phyloP scores from a whole-genome alignment of 2,888 invertebrate genomes.

The Rotaria macrura region DNA sequence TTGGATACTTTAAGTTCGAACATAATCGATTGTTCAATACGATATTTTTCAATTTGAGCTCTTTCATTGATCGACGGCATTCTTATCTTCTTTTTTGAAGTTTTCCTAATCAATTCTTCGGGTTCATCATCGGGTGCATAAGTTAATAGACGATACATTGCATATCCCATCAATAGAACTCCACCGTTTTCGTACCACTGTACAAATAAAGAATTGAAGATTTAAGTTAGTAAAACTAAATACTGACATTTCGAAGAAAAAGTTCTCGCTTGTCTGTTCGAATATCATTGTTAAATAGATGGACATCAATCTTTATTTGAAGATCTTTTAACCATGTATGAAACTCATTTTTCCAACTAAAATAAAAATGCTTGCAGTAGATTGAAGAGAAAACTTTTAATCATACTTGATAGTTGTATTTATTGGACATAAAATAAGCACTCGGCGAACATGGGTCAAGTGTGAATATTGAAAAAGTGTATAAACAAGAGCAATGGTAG shows the following conservation, averaged over 20 bases:
- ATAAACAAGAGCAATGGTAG: conserved; percentile 73
- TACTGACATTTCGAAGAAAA: not conserved
- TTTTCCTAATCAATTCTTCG: not conserved
- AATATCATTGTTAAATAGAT: not conserved
- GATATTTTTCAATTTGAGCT: not conserved
- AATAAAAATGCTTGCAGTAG: too few species aligned
- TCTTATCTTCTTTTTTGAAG: not conserved
- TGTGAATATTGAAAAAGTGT: conserved; percentile 63
- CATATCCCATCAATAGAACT: not conserved
- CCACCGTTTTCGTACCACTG: conserved; percentile 1
- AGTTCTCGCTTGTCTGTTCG: not conserved
- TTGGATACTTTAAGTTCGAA: too few species aligned
- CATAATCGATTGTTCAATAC: not conserved
- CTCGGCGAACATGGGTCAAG: conserved; percentile 62
- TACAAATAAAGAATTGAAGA: not conserved
- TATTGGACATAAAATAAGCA: conserved; percentile 79
- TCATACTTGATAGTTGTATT: conserved; percentile 50
- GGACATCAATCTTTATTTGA: not conserved
- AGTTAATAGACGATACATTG: not conserved
- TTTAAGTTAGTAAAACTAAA: not conserved
- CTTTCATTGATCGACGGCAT: not conserved
- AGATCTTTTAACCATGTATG: not conserved
- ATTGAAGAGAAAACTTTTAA: too few species aligned
- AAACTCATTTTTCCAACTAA: conserved; percentile 1
- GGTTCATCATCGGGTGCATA: not conserved